Evolutionary conservation across 2,797 vertebrate genomes (phyloP).

Genomic region (Hemibagrus guttatus): DNA sequence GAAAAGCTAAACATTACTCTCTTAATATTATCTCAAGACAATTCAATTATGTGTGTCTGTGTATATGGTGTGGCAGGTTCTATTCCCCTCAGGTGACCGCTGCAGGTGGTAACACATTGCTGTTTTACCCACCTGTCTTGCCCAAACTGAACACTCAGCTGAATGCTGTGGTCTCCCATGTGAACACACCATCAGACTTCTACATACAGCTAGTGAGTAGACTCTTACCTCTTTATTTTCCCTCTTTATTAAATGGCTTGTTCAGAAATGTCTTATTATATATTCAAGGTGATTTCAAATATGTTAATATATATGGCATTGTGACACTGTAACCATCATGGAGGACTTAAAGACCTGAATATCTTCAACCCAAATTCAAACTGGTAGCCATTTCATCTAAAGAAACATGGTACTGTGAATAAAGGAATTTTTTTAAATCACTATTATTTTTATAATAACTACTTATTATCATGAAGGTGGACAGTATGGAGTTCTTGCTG

Average conservation of each 20-base stretch:
- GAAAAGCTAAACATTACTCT: neutral
- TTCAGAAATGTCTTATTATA: neutral
- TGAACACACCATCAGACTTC: conserved; percentile 73
- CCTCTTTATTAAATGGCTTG: neutral
- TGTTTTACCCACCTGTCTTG: conserved; percentile 64
- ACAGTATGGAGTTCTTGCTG: conserved; percentile 72
- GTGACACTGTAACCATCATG: neutral
- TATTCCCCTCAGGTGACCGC: conserved; percentile 61
- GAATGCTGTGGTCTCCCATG: conserved; percentile 71
- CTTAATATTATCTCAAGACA: neutral
- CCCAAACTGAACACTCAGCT: conserved; percentile 62
- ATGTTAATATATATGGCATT: neutral
- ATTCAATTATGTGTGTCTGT: conserved; percentile 6
- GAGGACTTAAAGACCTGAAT: neutral
- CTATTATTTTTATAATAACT: neutral
- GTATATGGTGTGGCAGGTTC: conserved; percentile 61
- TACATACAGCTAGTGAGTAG: conserved; percentile 66
- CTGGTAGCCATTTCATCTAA: neutral
- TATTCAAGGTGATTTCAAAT: neutral
- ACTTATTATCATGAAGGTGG: conserved; percentile 59
- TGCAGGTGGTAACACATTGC: conserved; percentile 51
- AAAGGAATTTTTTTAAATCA: neutral
- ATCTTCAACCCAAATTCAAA: neutral
- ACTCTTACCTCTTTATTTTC: neutral
- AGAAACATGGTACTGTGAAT: neutral